Evolutionary conservation across 1,140 invertebrate species (phyloP).

Genomic region (Notospermus geniculatus): DNA sequence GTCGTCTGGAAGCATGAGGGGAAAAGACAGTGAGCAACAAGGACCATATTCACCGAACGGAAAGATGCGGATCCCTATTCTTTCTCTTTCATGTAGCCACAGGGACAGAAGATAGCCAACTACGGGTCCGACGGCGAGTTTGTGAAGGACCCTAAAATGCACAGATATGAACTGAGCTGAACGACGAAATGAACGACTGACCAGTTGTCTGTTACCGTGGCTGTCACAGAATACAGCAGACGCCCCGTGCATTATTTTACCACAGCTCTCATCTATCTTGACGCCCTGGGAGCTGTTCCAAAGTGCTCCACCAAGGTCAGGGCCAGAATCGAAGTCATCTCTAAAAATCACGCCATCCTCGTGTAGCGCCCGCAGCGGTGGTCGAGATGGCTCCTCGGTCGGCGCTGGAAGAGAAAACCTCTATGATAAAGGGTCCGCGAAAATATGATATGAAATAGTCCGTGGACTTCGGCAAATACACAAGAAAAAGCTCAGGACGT

Average conservation of each 20-base stretch:
- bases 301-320: conserved; percentile 26
- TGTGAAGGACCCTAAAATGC: too few species aligned
- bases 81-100: too few species aligned
- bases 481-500: conserved; percentile 10
- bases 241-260: conserved; percentile 44
- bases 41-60: too few species aligned
- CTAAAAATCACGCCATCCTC: conserved; percentile 48
- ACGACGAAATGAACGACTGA: conserved; percentile 30
- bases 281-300: conserved; percentile 40
- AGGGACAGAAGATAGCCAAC: too few species aligned
- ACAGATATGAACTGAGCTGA: too few species aligned
- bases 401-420: conserved; percentile 15
- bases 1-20: conserved; percentile 29
- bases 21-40: too few species aligned
- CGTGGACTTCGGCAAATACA: neutral
- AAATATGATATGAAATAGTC: neutral
- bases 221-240: conserved; percentile 44
- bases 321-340: conserved; percentile 53
- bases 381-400: conserved; percentile 26
- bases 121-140: too few species aligned
- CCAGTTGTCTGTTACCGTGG: conserved; percentile 37
- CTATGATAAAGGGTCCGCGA: neutral
- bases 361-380: conserved; percentile 40
- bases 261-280: conserved; percentile 40
- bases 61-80: too few species aligned